Percentiles rank a stretch among this genome's conserved stretches.
These are phyloP conservation scores for Vandiemenella viatica DNA, from an alignment of 2,888 invertebrate genomes.

Conservation along the genomic window DNA sequence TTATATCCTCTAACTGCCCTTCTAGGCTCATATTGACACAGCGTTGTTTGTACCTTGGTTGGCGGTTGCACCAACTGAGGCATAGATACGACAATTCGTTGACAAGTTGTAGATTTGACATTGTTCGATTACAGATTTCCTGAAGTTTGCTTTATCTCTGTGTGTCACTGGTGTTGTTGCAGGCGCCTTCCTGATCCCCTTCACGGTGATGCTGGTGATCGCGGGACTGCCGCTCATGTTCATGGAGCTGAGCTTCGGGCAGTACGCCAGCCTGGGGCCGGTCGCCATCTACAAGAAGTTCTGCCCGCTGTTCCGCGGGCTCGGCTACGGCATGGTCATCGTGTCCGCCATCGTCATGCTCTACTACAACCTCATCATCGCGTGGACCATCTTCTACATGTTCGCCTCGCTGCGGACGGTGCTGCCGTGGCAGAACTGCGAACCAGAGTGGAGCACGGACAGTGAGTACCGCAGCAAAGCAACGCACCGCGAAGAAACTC, in stretches of 20 bases:
- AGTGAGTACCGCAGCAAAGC: too few relatives aligned
- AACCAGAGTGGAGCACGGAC: slow-evolving; percentile 51
- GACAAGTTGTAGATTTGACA: too few relatives aligned
- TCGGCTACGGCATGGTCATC: slow-evolving; percentile 61
- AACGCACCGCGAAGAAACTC: too few relatives aligned
- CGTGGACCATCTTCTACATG: slow-evolving; percentile 66
- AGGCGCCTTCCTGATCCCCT: slow-evolving; percentile 75
- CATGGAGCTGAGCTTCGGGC: slow-evolving; percentile 72
- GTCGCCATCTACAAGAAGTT: slow-evolving; percentile 67
- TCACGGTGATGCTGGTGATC: slow-evolving; percentile 59
- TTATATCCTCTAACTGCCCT: too few relatives aligned
- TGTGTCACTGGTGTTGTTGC: slow-evolving; percentile 19
- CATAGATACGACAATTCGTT: too few relatives aligned
- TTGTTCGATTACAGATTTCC: too few relatives aligned
- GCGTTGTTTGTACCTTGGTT: too few relatives aligned
- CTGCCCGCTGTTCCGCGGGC: slow-evolving; percentile 58
- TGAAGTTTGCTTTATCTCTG: too few relatives aligned
- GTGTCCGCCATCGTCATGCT: slow-evolving; percentile 61
- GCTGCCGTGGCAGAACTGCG: slow-evolving; percentile 58
- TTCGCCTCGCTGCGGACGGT: slow-evolving; percentile 42
- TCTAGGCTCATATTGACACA: too few relatives aligned
- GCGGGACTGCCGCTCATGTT: slow-evolving; percentile 70
- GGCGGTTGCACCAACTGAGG: too few relatives aligned
- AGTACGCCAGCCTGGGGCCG: slow-evolving; percentile 63
- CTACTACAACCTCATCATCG: slow-evolving; percentile 61